Evolutionary conservation across 2,113 vertebrate species (phyloP), one percentile per base, ranked within the genome.

Genomic region (Illadopsis cleaveri): DNA sequence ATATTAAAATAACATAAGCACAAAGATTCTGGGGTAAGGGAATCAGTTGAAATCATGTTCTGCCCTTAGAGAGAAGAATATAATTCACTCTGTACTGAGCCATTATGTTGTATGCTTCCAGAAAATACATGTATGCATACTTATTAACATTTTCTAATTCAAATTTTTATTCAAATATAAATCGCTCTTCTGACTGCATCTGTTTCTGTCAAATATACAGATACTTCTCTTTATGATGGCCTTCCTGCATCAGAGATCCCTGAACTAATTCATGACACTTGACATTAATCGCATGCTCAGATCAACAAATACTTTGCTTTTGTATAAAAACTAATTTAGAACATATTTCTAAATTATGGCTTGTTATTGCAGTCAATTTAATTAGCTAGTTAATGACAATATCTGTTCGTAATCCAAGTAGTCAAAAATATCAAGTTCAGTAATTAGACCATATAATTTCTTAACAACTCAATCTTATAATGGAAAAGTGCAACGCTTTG

Each of bases 301-400:
- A 97, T 97, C 96, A 98, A 98, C 97, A 96, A 97, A 97, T 95
- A 95, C 96, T 97, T 96, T 84, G 89, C 96, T 97, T 96, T 96
- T 86, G 83, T 96, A 97, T 97, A 93, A 96, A 97, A 98, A 96
- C 94, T 97, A 97, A 98, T 97, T 97, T 97, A 95, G 94, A 97
- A 94, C 95, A 89, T 97, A 98, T 96, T 98, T 98, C 97, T 96
- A 97, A 98, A 97, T 97, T 96, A 94, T 89, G 95, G 89, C 91
- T 97, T 98, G 94, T 96, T 97, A 97, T 96, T 97, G 79, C 84
- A 97, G 92, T 96, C 97, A 97, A 97, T 97, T 96, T 98, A 98
- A 97, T 98, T 97, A 98, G 96, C 87, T 97, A 95, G 90, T 92
- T 97, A 98, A 97, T 97, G 97, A 97, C 95, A 97, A 96, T 98